phyloP scores from a whole-genome alignment of 2,113 vertebrate species.

The Noturus placidus region DNA sequence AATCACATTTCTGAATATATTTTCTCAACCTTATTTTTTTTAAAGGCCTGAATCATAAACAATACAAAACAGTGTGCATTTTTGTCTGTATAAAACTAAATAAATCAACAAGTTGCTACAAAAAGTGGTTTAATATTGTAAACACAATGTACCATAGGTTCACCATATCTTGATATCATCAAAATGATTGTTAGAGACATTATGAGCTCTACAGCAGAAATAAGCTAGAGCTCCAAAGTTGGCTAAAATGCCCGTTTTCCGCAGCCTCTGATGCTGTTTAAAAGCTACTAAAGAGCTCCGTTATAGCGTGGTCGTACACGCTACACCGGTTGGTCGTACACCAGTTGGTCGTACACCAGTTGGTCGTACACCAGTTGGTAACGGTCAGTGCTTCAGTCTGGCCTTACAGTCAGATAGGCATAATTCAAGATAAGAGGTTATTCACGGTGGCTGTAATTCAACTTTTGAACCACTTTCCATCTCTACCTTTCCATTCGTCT shows the following conservation, averaged over 20 bases:
- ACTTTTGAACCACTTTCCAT: background rate
- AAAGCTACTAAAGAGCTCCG: background rate
- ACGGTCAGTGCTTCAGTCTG: constrained; percentile 14
- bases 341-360: no score
- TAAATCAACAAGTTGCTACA: background rate
- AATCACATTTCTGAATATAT: no score
- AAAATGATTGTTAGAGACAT: background rate
- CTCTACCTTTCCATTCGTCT: background rate
- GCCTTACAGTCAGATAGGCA: background rate
- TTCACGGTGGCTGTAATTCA: background rate
- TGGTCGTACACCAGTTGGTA: constrained; percentile 38
- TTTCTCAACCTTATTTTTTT: no score
- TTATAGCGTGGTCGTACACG: background rate
- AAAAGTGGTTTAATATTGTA: background rate
- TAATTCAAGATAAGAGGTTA: constrained; percentile 26
- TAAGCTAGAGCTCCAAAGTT: background rate
- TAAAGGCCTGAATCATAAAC: no score
- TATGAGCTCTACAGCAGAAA: background rate
- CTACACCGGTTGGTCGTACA: no score
- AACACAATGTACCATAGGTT: background rate
- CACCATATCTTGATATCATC: background rate
- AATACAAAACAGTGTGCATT: no score
- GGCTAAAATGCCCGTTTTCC: background rate
- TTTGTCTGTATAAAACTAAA: no score
- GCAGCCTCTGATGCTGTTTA: background rate